These are phyloP conservation scores for Brachypalpus laphriformis DNA, from an alignment of 2,888 invertebrate species.

Conservation along the genomic window DNA sequence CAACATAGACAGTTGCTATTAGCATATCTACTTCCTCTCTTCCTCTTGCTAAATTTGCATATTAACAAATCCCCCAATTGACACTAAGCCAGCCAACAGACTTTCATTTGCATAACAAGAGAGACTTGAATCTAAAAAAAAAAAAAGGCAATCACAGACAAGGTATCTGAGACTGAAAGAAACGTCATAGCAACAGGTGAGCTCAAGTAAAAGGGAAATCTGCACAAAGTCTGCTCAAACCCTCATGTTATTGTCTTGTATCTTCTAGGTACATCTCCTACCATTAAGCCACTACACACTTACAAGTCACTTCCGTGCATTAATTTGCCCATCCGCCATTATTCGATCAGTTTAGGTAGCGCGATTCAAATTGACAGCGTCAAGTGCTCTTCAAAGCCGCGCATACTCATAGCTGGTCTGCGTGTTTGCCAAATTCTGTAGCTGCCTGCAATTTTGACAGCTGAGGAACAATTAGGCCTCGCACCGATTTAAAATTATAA, in stretches of 20 bases:
- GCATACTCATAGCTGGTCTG: not conserved
- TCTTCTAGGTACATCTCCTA: too few relatives aligned
- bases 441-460: conserved; percentile 6
- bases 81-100: not conserved
- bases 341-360: conserved; percentile 1
- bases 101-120: conserved; percentile 19
- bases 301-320: conserved; percentile 54
- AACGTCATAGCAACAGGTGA: conserved; percentile 7
- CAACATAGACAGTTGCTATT: not conserved
- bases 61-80: too few relatives aligned
- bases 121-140: not conserved
- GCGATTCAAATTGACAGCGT: conserved; percentile 28
- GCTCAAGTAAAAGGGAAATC: not conserved
- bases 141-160: conserved; percentile 3
- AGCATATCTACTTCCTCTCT: not conserved
- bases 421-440: not conserved
- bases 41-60: not conserved
- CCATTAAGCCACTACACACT: not conserved
- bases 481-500: conserved; percentile 16
- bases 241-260: not conserved
- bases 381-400: conserved; percentile 38
- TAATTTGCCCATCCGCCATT: conserved; percentile 12
- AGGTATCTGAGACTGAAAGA: too few relatives aligned
- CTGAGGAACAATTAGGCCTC: conserved; percentile 33
- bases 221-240: not conserved